phyloP scores from a whole-genome alignment of 1,140 invertebrate species.

The Octopus bimaculoides region DNA sequence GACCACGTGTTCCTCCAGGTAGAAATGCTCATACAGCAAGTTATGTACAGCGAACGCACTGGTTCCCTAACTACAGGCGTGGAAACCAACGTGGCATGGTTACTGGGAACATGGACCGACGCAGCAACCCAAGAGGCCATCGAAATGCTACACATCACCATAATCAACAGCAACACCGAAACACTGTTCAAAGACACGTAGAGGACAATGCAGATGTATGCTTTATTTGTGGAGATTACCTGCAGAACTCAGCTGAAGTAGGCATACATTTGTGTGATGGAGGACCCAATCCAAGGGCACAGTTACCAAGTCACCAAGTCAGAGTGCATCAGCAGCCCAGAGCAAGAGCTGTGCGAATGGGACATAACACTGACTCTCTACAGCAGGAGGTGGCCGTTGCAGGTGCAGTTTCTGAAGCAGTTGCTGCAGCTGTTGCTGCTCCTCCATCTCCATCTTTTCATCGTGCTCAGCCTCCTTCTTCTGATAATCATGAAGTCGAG shows the following conservation, averaged over 20 bases:
- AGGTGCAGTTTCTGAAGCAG: neutral
- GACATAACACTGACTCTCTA: neutral
- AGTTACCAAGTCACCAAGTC: constrained; percentile 4
- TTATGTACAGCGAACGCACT: neutral
- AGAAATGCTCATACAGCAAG: constrained; percentile 8
- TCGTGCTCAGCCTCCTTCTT: no score
- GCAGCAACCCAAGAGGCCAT: neutral
- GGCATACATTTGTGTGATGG: constrained; percentile 44
- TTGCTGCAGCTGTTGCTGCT: neutral
- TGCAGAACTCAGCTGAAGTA: constrained; percentile 40
- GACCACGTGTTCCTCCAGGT: neutral
- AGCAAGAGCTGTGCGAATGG: neutral
- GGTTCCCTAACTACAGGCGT: neutral
- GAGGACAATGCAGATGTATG: constrained; percentile 27
- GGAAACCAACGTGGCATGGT: neutral
- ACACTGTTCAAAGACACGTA: neutral
- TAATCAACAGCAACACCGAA: neutral
- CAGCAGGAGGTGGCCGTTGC: neutral
- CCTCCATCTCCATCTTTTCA: neutral
- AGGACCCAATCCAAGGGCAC: neutral
- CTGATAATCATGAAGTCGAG: neutral
- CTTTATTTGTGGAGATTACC: constrained; percentile 39
- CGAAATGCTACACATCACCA: neutral
- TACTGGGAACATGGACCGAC: neutral
- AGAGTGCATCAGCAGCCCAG: constrained; percentile 18